phyloP scores from a whole-genome alignment of 2,888 invertebrate genomes.

The Plusia festucae region DNA sequence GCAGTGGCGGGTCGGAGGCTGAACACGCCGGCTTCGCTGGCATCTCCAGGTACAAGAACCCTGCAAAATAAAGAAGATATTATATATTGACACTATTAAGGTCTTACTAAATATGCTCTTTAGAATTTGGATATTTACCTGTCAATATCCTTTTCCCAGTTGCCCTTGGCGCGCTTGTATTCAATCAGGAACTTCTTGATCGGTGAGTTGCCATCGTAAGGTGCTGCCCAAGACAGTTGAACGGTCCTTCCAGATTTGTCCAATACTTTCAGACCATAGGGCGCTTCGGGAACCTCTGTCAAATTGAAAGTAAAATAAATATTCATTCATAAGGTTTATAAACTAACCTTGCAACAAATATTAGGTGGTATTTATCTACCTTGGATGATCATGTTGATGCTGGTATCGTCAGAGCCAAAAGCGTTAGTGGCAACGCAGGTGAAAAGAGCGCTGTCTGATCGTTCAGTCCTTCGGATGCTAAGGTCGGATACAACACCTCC shows the following conservation, averaged over 20 bases:
- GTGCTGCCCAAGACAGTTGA: slow-evolving; percentile 97
- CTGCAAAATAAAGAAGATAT: slow-evolving; percentile 68
- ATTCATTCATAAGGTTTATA: no score
- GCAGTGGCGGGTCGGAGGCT: slow-evolving; percentile 97
- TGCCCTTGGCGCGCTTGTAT: slow-evolving; percentile 94
- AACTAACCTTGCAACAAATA: no score
- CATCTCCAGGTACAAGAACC: slow-evolving; percentile 96
- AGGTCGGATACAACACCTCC: slow-evolving; percentile 96
- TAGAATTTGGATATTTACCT: slow-evolving; percentile 67
- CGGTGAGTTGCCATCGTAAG: slow-evolving; percentile 97
- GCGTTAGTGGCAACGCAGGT: slow-evolving; percentile 98
- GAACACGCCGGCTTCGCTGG: slow-evolving; percentile 96
- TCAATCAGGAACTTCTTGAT: slow-evolving; percentile 97
- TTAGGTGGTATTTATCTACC: slow-evolving; percentile 81
- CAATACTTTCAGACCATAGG: slow-evolving; percentile 95
- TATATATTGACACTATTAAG: not conserved
- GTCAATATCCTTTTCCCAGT: slow-evolving; percentile 94
- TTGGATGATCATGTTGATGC: slow-evolving; percentile 98
- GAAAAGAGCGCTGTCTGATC: slow-evolving; percentile 96
- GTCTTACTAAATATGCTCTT: not conserved
- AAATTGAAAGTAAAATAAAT: slow-evolving; percentile 16
- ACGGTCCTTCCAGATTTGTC: slow-evolving; percentile 97
- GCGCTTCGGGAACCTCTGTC: slow-evolving; percentile 96
- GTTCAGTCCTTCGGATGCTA: slow-evolving; percentile 96
- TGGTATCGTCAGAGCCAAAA: slow-evolving; percentile 98